phyloP scores from a whole-genome alignment of 1,140 invertebrate species.

The Scaptomyza pallida region DNA sequence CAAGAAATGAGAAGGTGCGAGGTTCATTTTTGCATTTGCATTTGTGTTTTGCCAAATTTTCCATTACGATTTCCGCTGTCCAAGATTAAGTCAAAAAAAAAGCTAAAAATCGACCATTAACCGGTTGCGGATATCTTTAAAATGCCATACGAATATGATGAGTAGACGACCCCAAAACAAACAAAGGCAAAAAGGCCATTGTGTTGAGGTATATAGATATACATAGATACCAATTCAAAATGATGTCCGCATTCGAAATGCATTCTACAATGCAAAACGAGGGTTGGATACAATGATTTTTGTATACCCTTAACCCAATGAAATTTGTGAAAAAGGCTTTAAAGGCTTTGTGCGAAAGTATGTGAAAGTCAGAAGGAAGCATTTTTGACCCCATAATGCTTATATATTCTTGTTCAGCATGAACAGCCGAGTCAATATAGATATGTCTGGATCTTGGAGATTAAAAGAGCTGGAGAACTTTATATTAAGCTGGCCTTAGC shows the following conservation, averaged over 20 bases:
- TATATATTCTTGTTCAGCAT: too few species aligned
- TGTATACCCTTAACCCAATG: too few species aligned
- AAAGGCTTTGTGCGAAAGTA: too few species aligned
- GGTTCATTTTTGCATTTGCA: too few species aligned
- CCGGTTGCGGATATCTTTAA: conserved; percentile 56
- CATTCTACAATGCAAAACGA: not conserved
- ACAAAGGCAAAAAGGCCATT: conserved; percentile 20
- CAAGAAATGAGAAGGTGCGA: not conserved
- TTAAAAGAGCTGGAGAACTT: too few species aligned
- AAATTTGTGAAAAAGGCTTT: too few species aligned
- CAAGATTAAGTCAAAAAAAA: conserved; percentile 62
- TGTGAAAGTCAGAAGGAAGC: too few species aligned
- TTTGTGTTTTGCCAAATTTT: conserved; percentile 58
- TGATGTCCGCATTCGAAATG: conserved; percentile 23
- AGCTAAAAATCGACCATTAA: conserved; percentile 73
- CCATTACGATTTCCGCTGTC: conserved; percentile 66
- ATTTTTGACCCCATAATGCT: too few species aligned
- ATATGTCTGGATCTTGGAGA: too few species aligned
- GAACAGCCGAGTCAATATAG: too few species aligned
- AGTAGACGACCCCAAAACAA: not conserved
- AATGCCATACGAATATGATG: not conserved
- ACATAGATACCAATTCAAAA: too few species aligned
- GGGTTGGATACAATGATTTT: not conserved
- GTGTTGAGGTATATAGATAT: conserved; percentile 21
- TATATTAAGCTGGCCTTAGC: too few species aligned